A percentile compares a stretch with the other conserved stretches of the same genome.
phyloP scores from a whole-genome alignment of 2,113 vertebrate genomes.

The Myiagra hebetior region DNA sequence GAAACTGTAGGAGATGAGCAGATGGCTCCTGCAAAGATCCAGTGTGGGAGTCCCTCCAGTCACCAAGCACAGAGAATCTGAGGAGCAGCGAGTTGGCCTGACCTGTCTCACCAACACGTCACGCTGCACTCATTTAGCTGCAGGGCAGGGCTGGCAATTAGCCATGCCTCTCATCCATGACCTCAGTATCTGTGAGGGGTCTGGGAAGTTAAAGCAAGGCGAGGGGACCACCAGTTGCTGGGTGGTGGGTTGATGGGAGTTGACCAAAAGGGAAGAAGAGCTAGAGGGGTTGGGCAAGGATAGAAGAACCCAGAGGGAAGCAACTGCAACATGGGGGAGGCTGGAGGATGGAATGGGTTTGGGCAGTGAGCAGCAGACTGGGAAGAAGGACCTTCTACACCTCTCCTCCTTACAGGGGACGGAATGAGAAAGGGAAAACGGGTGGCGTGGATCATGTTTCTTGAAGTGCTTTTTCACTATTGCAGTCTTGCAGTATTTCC shows the following conservation, averaged over 20 bases:
- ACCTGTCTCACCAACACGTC: fast-evolving
- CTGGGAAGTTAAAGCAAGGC: neutral
- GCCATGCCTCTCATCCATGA: fast-evolving
- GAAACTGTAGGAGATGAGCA: neutral
- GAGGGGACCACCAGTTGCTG: neutral
- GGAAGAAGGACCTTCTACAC: neutral
- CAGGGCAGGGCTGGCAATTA: neutral
- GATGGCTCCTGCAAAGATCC: neutral
- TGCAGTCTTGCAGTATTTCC: neutral
- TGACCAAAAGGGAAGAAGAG: neutral
- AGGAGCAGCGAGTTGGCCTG: neutral
- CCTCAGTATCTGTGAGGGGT: neutral
- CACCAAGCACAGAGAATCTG: fast-evolving
- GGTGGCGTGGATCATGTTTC: neutral
- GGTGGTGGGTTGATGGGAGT: neutral
- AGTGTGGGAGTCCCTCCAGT: neutral
- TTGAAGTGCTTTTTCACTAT: neutral
- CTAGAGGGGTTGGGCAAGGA: neutral
- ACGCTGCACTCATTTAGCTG: fast-evolving
- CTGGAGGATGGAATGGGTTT: neutral
- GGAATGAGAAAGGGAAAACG: neutral
- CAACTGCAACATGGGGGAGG: neutral
- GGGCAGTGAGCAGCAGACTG: fast-evolving
- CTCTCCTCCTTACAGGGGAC: neutral
- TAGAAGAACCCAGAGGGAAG: neutral